Evolutionary conservation across 2,113 vertebrate genomes (phyloP).

Genomic region (Lanius collurio): DNA sequence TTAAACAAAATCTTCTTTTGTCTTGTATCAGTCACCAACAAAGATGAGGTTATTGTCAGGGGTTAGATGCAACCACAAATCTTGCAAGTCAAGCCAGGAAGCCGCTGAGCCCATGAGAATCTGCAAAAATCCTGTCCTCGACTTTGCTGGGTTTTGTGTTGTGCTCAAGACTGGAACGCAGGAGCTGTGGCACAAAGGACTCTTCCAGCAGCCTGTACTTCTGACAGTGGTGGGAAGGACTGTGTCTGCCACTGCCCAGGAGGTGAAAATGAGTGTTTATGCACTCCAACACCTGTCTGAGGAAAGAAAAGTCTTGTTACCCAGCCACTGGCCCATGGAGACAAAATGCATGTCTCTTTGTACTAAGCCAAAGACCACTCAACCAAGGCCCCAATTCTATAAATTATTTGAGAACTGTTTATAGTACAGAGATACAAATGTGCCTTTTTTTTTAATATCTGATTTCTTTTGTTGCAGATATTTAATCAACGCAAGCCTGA

Average conservation of each 20-base stretch:
- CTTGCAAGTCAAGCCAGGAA: neutral
- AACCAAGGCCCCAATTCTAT: neutral
- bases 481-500: neutral
- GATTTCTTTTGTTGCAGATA: neutral
- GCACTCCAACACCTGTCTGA: neutral
- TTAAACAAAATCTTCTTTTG: neutral
- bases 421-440: neutral
- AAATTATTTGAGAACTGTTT: neutral
- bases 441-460: neutral
- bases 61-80: neutral
- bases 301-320: neutral
- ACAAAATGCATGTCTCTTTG: neutral
- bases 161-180: neutral
- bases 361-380: neutral
- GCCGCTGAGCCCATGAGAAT: neutral
- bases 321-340: neutral
- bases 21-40: neutral
- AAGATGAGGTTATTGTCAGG: neutral
- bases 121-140: neutral
- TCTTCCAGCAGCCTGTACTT: accelerated
- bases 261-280: neutral
- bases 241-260: neutral
- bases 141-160: neutral
- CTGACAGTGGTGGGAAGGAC: neutral
- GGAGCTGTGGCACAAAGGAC: neutral